Evolutionary conservation across 1,140 invertebrate genomes (phyloP).

Genomic region (Thaumatotibia leucotreta): DNA sequence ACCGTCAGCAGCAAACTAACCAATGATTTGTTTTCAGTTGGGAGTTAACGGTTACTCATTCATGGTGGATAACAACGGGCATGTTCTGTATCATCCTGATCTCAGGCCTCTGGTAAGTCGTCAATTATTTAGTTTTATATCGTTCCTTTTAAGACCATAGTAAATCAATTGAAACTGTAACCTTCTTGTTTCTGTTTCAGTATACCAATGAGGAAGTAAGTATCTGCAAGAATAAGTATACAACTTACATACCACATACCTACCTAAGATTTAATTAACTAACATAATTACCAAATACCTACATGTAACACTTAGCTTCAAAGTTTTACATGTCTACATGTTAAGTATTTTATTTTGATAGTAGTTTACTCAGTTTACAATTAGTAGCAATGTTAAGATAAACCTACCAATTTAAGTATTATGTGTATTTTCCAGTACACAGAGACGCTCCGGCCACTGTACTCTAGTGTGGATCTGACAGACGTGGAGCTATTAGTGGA

Average conservation of each 20-base stretch:
- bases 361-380: too few relatives aligned
- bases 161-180: background rate
- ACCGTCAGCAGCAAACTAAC: too few relatives aligned
- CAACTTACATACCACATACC: too few relatives aligned
- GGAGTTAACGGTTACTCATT: conserved; percentile 98
- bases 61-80: conserved; percentile 97
- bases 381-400: too few relatives aligned
- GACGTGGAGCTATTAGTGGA: conserved; percentile 94
- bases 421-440: conserved; percentile 80
- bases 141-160: background rate
- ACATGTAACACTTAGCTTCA: too few relatives aligned
- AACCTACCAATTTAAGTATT: background rate
- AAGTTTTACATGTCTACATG: too few relatives aligned
- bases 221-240: conserved; percentile 3
- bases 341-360: too few relatives aligned
- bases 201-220: conserved; percentile 76
- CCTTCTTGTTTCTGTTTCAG: conserved; percentile 54
- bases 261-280: too few relatives aligned
- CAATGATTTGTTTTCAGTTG: conserved; percentile 80
- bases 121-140: background rate
- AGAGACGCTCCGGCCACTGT: conserved; percentile 92
- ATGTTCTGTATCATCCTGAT: conserved; percentile 97
- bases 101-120: conserved; percentile 90
- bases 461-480: conserved; percentile 94
- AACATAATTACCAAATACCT: too few relatives aligned